Percentiles rank a stretch among this genome's conserved stretches.
Conservation (phyloP, 2,797 vertebrate genomes). For the Sciurus vulgaris region DNA sequence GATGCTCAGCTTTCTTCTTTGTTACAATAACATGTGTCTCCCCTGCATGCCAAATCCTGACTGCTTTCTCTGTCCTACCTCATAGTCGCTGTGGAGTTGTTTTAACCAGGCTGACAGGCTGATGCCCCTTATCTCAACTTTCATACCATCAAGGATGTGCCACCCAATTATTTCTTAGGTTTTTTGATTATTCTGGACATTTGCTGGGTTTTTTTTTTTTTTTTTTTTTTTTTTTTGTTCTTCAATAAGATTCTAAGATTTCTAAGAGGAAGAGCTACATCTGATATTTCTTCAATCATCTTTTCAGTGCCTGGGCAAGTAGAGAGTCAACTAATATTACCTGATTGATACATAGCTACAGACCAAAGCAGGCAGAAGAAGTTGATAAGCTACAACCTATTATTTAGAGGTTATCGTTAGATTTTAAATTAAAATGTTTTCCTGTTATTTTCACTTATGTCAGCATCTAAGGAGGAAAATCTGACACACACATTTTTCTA, state of each 20-base stretch:
- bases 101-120: background rate
- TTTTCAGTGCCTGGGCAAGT: background rate
- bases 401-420: slow-evolving; percentile 17
- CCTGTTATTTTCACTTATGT: slow-evolving; percentile 51
- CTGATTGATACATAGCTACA: slow-evolving; percentile 3
- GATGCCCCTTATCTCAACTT: background rate
- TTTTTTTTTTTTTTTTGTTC: background rate
- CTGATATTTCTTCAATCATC: background rate
- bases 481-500: slow-evolving; percentile 47
- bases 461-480: slow-evolving; percentile 40
- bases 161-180: background rate
- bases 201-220: background rate
- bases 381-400: background rate
- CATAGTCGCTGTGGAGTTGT: background rate
- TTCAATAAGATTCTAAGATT: background rate
- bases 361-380: background rate
- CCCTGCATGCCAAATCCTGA: background rate
- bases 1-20: background rate
- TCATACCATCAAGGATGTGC: background rate
- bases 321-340: background rate
- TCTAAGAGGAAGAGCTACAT: background rate
- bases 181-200: background rate
- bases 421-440: slow-evolving; percentile 45
- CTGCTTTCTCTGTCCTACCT: background rate
- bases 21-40: background rate